Evolutionary conservation across 2,113 vertebrate genomes (phyloP).

Genomic region (Paratilapia polleni): DNA sequence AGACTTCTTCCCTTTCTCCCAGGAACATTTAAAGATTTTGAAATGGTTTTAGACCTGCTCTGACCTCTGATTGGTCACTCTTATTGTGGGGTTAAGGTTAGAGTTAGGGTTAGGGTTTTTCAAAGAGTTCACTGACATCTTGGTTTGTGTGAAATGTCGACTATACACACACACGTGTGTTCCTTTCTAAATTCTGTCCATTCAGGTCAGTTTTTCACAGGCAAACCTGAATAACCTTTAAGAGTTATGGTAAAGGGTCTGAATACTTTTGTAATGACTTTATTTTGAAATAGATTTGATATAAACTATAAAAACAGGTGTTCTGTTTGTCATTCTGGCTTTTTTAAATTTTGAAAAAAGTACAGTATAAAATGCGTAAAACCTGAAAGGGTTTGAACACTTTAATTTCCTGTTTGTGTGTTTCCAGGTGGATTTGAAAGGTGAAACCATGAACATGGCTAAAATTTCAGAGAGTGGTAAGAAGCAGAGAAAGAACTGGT

Average conservation of each 20-base stretch:
- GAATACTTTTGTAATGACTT: background rate
- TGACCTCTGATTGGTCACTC: background rate
- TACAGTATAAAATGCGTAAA: background rate
- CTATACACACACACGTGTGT: background rate
- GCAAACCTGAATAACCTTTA: background rate
- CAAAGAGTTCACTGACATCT: background rate
- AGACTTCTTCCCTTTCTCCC: no score
- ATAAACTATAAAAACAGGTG: background rate
- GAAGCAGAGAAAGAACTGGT: slow-evolving; percentile 95
- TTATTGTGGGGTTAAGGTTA: background rate
- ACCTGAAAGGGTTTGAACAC: background rate
- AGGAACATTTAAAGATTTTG: background rate
- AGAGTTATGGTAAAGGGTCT: background rate
- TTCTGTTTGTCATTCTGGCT: no score
- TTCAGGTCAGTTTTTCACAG: background rate
- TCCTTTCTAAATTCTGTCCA: no score
- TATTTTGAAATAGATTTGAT: background rate
- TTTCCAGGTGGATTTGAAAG: slow-evolving; percentile 85
- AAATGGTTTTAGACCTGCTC: background rate
- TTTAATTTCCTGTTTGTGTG: background rate
- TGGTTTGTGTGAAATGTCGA: background rate
- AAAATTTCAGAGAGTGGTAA: slow-evolving; percentile 93
- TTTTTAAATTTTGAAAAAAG: background rate
- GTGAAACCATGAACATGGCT: slow-evolving; percentile 90
- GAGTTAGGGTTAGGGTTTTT: no score